phyloP scores from a whole-genome alignment of 64 coral and sea anemone genomes.

The Montipora capricornis region DNA sequence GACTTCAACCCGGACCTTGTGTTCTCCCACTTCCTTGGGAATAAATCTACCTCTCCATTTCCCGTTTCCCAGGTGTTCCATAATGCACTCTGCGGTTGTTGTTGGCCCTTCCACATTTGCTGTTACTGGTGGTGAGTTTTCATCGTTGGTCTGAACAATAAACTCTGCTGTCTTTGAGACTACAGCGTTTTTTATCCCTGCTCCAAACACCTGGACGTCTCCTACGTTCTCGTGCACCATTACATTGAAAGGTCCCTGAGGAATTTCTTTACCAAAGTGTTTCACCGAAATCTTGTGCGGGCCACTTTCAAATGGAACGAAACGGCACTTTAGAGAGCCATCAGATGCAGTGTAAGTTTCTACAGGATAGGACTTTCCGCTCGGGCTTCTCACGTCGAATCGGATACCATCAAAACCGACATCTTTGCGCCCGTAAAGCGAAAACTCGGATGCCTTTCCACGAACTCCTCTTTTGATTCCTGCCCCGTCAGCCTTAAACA shows the following conservation, averaged over 20 bases:
- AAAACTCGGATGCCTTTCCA: conserved; percentile 85
- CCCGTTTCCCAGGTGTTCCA: conserved; percentile 63
- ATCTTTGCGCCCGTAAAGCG: conserved; percentile 76
- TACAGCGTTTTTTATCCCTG: conserved; percentile 77
- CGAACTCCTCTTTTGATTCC: conserved; percentile 78
- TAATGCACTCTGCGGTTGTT: conserved; percentile 13
- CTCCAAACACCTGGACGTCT: conserved; percentile 74
- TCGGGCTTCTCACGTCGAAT: conserved; percentile 69
- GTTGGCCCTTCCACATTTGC: conserved; percentile 77
- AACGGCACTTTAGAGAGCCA: conserved; percentile 69
- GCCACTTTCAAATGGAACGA: conserved; percentile 58
- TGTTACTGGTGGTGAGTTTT: conserved; percentile 60
- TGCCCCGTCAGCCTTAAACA: conserved; percentile 85
- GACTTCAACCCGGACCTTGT: conserved; percentile 78
- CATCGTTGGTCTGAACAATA: conserved; percentile 67
- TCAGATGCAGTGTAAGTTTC: conserved; percentile 31
- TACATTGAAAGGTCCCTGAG: conserved; percentile 74
- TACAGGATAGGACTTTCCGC: conserved; percentile 21
- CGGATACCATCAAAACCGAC: conserved; percentile 76
- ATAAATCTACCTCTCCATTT: conserved; percentile 78
- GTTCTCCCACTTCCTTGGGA: conserved; percentile 88
- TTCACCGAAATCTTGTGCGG: conserved; percentile 71
- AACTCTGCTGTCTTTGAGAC: conserved; percentile 83
- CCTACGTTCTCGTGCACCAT: conserved; percentile 77
- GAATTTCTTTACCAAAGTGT: conserved; percentile 80